Conservation (phyloP, 2,888 invertebrate species). For the Phytoseiulus persimilis region DNA sequence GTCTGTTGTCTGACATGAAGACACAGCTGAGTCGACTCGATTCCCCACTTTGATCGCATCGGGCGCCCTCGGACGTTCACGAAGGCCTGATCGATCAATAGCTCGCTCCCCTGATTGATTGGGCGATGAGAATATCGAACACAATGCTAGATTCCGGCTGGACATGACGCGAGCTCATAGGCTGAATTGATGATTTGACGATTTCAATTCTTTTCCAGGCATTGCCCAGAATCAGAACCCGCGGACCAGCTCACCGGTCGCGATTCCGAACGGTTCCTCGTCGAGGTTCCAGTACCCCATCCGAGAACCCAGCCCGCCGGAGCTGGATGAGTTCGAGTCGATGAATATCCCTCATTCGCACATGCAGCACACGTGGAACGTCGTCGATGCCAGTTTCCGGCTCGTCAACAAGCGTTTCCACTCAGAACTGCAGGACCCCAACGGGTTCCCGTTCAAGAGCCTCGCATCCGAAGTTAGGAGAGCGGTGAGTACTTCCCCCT, state of each 20-base stretch:
- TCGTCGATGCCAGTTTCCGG: constrained; percentile 32
- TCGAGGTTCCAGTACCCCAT: constrained; percentile 6
- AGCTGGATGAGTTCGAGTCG: constrained; percentile 20
- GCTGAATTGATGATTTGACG: background rate
- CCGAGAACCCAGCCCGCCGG: background rate
- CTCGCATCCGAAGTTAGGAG: constrained; percentile 25
- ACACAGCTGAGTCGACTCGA: background rate
- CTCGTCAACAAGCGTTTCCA: constrained; percentile 21
- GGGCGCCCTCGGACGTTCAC: background rate
- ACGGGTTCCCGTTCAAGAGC: constrained; percentile 34
- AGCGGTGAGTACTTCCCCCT: constrained; percentile 12
- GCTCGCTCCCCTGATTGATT: background rate
- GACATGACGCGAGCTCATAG: background rate
- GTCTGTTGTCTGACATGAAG: background rate
- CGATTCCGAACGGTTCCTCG: constrained; percentile 17
- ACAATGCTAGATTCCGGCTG: background rate
- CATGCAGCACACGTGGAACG: constrained; percentile 23
- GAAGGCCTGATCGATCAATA: background rate
- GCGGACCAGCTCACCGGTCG: background rate
- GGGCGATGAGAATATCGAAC: background rate
- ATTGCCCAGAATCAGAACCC: constrained; percentile 26
- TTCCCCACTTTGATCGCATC: background rate
- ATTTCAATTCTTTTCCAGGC: background rate
- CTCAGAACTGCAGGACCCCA: constrained; percentile 16
- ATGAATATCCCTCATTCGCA: constrained; percentile 18